Evolutionary conservation across 2,113 vertebrate genomes (phyloP).

Genomic region (Bos taurus): ARS-UCD2.0 NC_037339.1:13110501-13111000

Average conservation of each 20-base stretch:
- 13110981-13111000: neutral
- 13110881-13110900: neutral
- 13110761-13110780: neutral
- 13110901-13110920: neutral
- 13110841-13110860: neutral
- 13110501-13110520: neutral
- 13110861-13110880: neutral
- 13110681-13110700: neutral
- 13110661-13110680: neutral
- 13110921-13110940: neutral
- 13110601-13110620: slow-evolving; percentile 37
- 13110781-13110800: neutral
- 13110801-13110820: neutral
- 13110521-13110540: neutral
- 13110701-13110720: neutral
- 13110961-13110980: neutral
- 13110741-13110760: neutral
- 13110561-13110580: neutral
- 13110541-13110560: neutral
- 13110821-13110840: neutral
- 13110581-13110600: slow-evolving; percentile 6
- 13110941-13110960: neutral
- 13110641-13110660: neutral
- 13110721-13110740: neutral
- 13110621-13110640: neutral